Percentiles rank a stretch among this genome's conserved stretches.
Evolutionary conservation across 2,113 vertebrate genomes (phyloP).

Genomic region (Gavia stellata): DNA sequence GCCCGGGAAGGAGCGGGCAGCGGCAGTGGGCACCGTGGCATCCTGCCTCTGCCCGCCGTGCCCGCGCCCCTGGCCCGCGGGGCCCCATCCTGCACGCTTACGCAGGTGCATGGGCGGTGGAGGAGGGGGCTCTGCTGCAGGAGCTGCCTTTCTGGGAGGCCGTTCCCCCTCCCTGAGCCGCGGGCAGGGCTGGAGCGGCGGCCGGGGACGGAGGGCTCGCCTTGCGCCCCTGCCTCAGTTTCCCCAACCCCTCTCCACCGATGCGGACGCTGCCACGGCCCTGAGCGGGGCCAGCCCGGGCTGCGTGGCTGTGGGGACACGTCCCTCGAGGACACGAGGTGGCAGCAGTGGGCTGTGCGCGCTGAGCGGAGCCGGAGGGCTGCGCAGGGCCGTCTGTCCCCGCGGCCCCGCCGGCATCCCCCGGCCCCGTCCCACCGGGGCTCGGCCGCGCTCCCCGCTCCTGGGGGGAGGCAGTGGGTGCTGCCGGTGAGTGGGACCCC

Average conservation of each 20-base stretch:
- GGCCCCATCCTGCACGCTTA: neutral
- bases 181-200: neutral
- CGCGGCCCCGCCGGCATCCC: neutral
- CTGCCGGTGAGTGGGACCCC: neutral
- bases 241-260: neutral
- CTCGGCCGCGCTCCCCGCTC: neutral
- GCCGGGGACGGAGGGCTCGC: neutral
- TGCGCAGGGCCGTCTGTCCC: rapidly evolving
- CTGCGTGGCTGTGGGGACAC: neutral
- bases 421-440: neutral
- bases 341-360: neutral
- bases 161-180: neutral
- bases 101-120: rapidly evolving
- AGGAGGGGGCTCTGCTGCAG: neutral
- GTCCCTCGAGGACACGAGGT: neutral
- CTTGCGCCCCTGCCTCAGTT: neutral
- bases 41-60: rapidly evolving
- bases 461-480: rapidly evolving
- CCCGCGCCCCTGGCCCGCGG: neutral
- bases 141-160: neutral
- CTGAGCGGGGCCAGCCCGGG: neutral
- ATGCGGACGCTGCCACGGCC: rapidly evolving
- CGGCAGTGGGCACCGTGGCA: rapidly evolving
- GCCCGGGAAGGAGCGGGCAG: neutral
- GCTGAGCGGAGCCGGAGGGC: neutral